Conservation (phyloP, 2,888 invertebrate species). For the Himalopsyche anomala region DNA sequence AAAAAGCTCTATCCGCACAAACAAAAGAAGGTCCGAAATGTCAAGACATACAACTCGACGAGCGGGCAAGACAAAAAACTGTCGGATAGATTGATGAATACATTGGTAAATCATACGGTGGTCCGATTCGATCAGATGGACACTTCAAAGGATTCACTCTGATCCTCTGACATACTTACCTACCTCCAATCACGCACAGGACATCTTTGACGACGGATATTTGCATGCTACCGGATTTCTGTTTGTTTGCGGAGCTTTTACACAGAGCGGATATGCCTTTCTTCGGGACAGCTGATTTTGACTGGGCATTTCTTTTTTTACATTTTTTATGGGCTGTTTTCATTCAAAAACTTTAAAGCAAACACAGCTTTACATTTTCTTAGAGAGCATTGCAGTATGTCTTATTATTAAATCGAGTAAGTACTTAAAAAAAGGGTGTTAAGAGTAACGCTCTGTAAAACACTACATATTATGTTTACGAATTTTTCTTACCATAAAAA, state of each 20-base stretch:
- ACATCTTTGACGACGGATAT: constrained; percentile 30
- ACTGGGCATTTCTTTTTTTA: neutral
- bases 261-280: constrained; percentile 7
- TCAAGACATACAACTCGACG: constrained; percentile 12
- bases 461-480: too few species aligned
- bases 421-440: too few species aligned
- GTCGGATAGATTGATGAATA: constrained; percentile 65
- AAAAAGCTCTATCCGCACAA: neutral
- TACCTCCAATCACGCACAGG: constrained; percentile 16
- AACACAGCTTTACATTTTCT: too few species aligned
- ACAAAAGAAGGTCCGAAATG: neutral
- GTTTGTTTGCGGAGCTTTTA: constrained; percentile 24
- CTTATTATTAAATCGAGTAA: too few species aligned
- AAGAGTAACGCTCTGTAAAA: too few species aligned
- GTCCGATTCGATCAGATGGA: constrained; percentile 63
- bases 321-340: neutral
- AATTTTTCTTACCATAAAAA: too few species aligned
- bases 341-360: neutral
- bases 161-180: constrained; percentile 50
- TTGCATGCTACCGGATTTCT: constrained; percentile 31
- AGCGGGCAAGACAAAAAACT: constrained; percentile 54
- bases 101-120: constrained; percentile 63
- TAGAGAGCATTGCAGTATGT: too few species aligned
- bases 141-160: constrained; percentile 62
- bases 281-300: constrained; percentile 7